These are phyloP conservation scores for Achroia grisella DNA, from an alignment of 1,140 invertebrate genomes.

Conservation along the genomic window DNA sequence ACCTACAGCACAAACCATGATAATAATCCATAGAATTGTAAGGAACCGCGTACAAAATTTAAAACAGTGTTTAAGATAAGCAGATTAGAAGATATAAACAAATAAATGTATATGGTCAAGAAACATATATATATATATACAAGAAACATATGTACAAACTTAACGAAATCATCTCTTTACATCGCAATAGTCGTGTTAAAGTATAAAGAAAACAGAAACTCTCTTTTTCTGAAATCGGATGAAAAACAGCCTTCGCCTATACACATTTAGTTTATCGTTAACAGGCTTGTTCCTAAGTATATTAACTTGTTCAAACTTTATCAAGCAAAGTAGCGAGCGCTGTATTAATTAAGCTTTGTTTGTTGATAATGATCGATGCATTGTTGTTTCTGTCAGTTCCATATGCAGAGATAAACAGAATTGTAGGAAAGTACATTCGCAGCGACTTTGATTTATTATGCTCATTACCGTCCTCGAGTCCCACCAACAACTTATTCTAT, in stretches of 20 bases:
- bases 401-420: slow-evolving; percentile 1
- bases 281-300: too few species aligned
- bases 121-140: not conserved
- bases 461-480: too few species aligned
- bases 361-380: slow-evolving; percentile 4
- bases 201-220: too few species aligned
- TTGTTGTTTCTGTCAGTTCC: slow-evolving; percentile 2
- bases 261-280: not conserved
- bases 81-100: not conserved
- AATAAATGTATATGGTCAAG: not conserved
- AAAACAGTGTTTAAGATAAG: not conserved
- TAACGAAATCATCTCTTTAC: not conserved
- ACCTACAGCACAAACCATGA: too few species aligned
- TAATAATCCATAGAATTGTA: too few species aligned
- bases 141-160: not conserved
- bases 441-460: not conserved
- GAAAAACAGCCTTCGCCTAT: not conserved
- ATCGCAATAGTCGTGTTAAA: too few species aligned
- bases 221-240: too few species aligned
- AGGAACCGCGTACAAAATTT: too few species aligned
- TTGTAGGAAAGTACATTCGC: not conserved
- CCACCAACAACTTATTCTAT: not conserved
- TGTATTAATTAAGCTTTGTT: slow-evolving; percentile 6
- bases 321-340: not conserved
- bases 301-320: not conserved